Percentiles rank a stretch among this genome's conserved stretches.
These are phyloP conservation scores for Polypedilum vanderplanki DNA, from an alignment of 1,140 invertebrate genomes.

Conservation along the genomic window DNA sequence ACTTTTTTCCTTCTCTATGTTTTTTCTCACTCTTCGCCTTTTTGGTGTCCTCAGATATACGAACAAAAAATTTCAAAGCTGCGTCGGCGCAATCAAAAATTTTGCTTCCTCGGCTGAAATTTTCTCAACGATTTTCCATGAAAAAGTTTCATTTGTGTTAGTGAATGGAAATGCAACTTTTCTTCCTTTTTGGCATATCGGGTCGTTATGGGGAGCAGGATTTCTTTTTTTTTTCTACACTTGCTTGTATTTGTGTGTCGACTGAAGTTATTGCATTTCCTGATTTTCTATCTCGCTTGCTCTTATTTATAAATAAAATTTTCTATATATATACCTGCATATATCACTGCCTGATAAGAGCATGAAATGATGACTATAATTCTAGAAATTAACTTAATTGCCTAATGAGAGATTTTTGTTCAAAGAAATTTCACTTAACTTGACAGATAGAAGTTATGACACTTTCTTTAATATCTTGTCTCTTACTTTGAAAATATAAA, in stretches of 20 bases:
- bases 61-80: neutral
- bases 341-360: no score
- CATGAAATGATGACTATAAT: no score
- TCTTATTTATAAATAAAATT: neutral
- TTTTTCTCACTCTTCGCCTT: neutral
- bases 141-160: neutral
- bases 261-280: conserved; percentile 5
- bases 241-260: neutral
- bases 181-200: neutral
- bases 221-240: neutral
- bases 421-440: no score
- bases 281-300: conserved; percentile 8
- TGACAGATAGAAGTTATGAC: no score
- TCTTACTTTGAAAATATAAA: no score
- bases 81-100: neutral
- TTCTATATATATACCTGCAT: no score
- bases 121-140: conserved; percentile 10
- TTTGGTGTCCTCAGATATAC: neutral
- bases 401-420: no score
- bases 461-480: no score
- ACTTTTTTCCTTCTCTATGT: neutral
- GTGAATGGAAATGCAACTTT: neutral
- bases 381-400: no score
- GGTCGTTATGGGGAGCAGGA: neutral
- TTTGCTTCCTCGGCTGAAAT: neutral